Percentiles rank a stretch among this genome's conserved stretches.
phyloP scores from a whole-genome alignment of 1,140 invertebrate genomes.

The Tetramorium simillimum region DNA sequence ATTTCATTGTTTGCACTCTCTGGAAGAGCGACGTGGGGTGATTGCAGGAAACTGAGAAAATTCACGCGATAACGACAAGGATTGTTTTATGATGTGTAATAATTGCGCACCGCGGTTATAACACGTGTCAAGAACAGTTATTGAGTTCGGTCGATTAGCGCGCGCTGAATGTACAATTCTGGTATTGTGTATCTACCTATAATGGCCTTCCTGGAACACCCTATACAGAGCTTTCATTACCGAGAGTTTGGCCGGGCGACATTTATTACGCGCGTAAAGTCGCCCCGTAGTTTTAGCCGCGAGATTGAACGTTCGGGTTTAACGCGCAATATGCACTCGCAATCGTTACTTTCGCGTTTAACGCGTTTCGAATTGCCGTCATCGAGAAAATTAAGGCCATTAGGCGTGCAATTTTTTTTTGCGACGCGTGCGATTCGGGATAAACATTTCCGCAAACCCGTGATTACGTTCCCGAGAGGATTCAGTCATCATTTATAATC shows the following conservation, averaged over 20 bases:
- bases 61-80: not conserved
- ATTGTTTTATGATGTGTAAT: not conserved
- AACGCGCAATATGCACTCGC: slow-evolving; percentile 22
- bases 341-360: slow-evolving; percentile 16
- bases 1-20: not conserved
- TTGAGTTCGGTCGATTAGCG: slow-evolving; percentile 23
- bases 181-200: not conserved
- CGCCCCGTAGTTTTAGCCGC: slow-evolving; percentile 42
- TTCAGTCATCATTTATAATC: not conserved
- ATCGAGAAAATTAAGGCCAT: slow-evolving; percentile 12
- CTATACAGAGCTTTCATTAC: slow-evolving; percentile 22
- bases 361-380: slow-evolving; percentile 13
- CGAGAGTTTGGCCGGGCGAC: slow-evolving; percentile 15
- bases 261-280: slow-evolving; percentile 54
- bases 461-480: not conserved
- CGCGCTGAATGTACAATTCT: slow-evolving; percentile 25
- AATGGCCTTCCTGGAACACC: slow-evolving; percentile 12
- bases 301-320: slow-evolving; percentile 37
- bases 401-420: not conserved
- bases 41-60: not conserved
- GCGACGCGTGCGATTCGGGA: not conserved
- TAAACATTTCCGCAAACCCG: not conserved
- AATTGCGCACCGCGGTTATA: slow-evolving; percentile 3
- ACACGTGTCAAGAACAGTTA: slow-evolving; percentile 15
- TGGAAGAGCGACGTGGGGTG: too few relatives aligned